These are phyloP conservation scores for Clytia hemisphaerica DNA, from an alignment of 30 jellyfish, hydroid and myxozoan species.

Conservation along the genomic window DNA sequence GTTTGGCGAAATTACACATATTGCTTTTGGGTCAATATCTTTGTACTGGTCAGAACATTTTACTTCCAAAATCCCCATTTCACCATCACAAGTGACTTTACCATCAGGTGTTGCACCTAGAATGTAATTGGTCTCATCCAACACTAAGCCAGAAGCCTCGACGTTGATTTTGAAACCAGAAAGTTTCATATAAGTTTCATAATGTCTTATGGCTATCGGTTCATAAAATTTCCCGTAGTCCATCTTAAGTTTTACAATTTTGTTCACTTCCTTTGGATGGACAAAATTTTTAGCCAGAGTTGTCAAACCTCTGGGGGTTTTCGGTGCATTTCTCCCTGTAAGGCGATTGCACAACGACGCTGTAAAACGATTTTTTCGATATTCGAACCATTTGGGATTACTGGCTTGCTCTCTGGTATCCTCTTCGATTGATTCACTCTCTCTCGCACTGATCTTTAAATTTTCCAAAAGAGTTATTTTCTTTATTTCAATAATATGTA, in stretches of 20 bases:
- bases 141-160: slow-evolving; percentile 12
- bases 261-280: slow-evolving; percentile 3
- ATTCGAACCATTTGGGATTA: neutral
- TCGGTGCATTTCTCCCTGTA: neutral
- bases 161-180: neutral
- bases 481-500: no score
- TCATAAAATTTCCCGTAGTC: neutral
- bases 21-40: slow-evolving; percentile 3
- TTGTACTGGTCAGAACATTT: slow-evolving; percentile 14
- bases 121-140: slow-evolving; percentile 5
- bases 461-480: no score
- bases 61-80: slow-evolving; percentile 20
- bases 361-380: neutral
- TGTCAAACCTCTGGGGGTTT: neutral
- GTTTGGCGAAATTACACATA: neutral
- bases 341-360: no score
- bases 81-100: slow-evolving; percentile 3
- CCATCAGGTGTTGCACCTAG: slow-evolving; percentile 35
- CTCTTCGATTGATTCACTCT: neutral
- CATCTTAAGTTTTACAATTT: neutral
- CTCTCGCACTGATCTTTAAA: no score
- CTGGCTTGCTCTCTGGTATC: neutral
- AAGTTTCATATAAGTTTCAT: slow-evolving; percentile 5
- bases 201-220: neutral
- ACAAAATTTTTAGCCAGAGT: neutral